These are phyloP conservation scores for Scaptodrosophila lebanonensis DNA, from an alignment of 1,140 invertebrate genomes.

Conservation along the genomic window DNA sequence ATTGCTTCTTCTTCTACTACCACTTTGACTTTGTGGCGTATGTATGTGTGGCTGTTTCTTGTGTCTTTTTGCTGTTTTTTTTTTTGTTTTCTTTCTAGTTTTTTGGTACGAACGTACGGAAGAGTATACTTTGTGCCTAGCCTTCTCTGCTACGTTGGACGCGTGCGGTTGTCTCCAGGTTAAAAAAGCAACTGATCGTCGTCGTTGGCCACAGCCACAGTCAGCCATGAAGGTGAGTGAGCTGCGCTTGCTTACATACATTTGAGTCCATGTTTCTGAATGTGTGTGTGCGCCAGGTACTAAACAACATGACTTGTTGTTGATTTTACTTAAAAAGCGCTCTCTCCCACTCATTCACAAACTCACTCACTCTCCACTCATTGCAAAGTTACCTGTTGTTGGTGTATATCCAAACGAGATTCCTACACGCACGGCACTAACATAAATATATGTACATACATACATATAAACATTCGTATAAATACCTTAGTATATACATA, in stretches of 20 bases:
- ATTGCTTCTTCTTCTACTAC: constrained; percentile 44
- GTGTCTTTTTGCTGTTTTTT: constrained; percentile 27
- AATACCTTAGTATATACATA: too few species aligned
- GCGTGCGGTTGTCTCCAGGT: constrained; percentile 54
- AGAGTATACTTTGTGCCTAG: constrained; percentile 5
- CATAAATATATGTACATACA: constrained; percentile 1
- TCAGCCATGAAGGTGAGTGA: constrained; percentile 59
- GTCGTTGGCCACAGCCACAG: constrained; percentile 36
- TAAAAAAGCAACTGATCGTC: constrained; percentile 60
- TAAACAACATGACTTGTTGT: too few species aligned
- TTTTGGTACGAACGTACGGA: constrained; percentile 28
- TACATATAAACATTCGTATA: neutral
- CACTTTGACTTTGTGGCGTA: constrained; percentile 35
- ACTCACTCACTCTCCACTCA: too few species aligned
- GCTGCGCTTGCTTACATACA: constrained; percentile 36
- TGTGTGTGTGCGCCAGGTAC: neutral
- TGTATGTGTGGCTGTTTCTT: constrained; percentile 28
- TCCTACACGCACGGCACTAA: constrained; percentile 51
- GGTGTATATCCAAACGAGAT: constrained; percentile 46
- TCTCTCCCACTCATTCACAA: too few species aligned
- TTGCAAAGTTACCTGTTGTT: too few species aligned
- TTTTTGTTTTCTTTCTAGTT: constrained; percentile 68
- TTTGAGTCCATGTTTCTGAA: neutral
- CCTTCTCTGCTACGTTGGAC: constrained; percentile 26
- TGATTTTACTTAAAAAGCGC: too few species aligned